Conservation (phyloP, 1,140 invertebrate genomes). For the Neotoxoptera formosana region DNA sequence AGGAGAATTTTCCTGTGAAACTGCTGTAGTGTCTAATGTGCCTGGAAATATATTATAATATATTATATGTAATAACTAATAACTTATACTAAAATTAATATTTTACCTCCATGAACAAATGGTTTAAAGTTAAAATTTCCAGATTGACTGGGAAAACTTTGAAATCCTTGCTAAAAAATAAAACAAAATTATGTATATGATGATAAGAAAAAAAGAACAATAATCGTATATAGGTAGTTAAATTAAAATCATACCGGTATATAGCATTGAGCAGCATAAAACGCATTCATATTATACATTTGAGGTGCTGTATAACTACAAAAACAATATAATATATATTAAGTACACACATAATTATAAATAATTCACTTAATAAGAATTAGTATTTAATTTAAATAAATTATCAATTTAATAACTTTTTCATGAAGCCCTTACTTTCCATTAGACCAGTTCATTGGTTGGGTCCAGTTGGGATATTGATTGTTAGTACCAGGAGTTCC, state of each 20-base stretch:
- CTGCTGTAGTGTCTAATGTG: not conserved
- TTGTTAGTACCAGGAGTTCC: conserved; percentile 9
- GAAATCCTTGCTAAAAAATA: conserved; percentile 42
- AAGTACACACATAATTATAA: not conserved
- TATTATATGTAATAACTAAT: not conserved
- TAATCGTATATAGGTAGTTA: not conserved
- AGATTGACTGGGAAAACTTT: conserved; percentile 41
- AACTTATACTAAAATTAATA: not conserved
- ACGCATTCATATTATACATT: conserved; percentile 48
- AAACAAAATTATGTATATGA: not conserved
- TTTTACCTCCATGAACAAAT: conserved; percentile 49
- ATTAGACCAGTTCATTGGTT: conserved; percentile 45
- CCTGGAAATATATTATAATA: not conserved
- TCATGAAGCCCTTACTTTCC: not conserved
- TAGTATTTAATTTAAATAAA: too few relatives aligned
- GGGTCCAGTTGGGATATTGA: conserved; percentile 5
- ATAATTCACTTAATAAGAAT: not conserved
- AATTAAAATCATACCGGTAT: conserved; percentile 9
- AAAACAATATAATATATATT: not conserved
- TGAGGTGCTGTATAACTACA: conserved; percentile 29
- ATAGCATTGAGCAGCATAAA: conserved; percentile 37
- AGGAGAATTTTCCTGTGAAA: conserved; percentile 37
- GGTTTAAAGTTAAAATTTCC: conserved; percentile 34
- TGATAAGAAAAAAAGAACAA: not conserved
- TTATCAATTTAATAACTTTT: too few relatives aligned